Conservation (phyloP, 2,797 vertebrate species). For the Pterois miles region DNA sequence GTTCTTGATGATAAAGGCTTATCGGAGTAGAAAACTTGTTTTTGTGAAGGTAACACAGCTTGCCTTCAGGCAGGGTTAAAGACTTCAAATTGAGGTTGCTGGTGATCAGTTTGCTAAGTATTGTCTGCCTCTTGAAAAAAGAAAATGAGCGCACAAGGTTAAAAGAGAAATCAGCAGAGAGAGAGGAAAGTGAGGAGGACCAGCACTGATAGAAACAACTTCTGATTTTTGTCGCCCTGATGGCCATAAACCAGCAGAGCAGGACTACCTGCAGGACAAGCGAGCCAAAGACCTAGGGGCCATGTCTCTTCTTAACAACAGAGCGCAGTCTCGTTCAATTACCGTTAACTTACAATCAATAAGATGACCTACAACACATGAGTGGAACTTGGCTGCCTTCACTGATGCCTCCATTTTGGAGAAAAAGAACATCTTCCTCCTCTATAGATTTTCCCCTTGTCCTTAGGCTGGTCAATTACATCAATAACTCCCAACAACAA, state of each 20-base stretch:
- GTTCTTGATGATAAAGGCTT: slow-evolving; percentile 53
- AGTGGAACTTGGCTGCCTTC: slow-evolving; percentile 73
- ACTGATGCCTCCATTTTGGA: slow-evolving; percentile 73
- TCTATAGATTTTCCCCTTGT: slow-evolving; percentile 68
- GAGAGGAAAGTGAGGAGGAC: slow-evolving; percentile 7
- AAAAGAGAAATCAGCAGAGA: slow-evolving; percentile 24
- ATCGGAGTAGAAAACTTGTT: slow-evolving; percentile 41
- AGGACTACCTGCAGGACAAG: slow-evolving; percentile 25
- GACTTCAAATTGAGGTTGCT: slow-evolving; percentile 47
- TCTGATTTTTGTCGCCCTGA: slow-evolving; percentile 9
- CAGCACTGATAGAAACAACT: slow-evolving; percentile 2
- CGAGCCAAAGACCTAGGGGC: slow-evolving; percentile 39
- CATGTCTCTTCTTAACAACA: slow-evolving; percentile 73
- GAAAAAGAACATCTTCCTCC: slow-evolving; percentile 66
- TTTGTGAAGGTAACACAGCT: slow-evolving; percentile 32
- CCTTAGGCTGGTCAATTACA: slow-evolving; percentile 71
- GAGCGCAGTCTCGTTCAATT: slow-evolving; percentile 72
- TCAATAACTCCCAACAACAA: slow-evolving; percentile 77
- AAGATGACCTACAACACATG: slow-evolving; percentile 76
- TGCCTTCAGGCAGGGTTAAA: slow-evolving; percentile 55
- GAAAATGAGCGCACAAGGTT: slow-evolving; percentile 14
- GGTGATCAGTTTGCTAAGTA: slow-evolving; percentile 44
- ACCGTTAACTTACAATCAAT: slow-evolving; percentile 80
- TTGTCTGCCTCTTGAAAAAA: slow-evolving; percentile 26
- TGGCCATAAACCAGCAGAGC: slow-evolving; percentile 47